phyloP scores from a whole-genome alignment of 2,888 invertebrate species.

The Tridacna crocea region DNA sequence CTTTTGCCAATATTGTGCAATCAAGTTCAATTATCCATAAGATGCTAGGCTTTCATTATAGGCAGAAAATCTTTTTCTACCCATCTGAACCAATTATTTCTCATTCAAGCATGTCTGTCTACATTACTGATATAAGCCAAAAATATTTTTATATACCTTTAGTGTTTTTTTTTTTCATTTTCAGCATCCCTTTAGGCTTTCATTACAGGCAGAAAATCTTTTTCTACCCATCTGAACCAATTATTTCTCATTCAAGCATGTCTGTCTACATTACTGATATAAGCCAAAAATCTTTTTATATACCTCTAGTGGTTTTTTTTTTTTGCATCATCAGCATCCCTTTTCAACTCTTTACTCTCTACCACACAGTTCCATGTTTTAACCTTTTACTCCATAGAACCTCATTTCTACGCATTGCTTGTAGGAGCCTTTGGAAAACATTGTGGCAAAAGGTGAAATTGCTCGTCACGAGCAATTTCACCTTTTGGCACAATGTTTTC shows the following conservation, averaged over 20 bases:
- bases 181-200: too few species aligned
- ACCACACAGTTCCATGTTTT: not conserved
- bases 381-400: not conserved
- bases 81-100: not conserved
- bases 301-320: too few species aligned
- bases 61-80: not conserved
- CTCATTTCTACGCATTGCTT: too few species aligned
- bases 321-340: too few species aligned
- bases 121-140: not conserved
- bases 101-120: not conserved
- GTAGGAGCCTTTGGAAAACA: too few species aligned
- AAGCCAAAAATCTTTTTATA: too few species aligned
- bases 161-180: too few species aligned
- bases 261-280: not conserved
- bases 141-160: too few species aligned
- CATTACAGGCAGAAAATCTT: not conserved
- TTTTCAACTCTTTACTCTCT: not conserved
- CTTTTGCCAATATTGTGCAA: conserved; percentile 5
- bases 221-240: not conserved
- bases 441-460: too few species aligned
- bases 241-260: not conserved
- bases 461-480: too few species aligned
- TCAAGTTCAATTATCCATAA: conserved; percentile 22
- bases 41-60: not conserved
- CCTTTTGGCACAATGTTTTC: too few species aligned